Conservation (phyloP, 2,888 invertebrate species). For the Villa cingulata region DNA sequence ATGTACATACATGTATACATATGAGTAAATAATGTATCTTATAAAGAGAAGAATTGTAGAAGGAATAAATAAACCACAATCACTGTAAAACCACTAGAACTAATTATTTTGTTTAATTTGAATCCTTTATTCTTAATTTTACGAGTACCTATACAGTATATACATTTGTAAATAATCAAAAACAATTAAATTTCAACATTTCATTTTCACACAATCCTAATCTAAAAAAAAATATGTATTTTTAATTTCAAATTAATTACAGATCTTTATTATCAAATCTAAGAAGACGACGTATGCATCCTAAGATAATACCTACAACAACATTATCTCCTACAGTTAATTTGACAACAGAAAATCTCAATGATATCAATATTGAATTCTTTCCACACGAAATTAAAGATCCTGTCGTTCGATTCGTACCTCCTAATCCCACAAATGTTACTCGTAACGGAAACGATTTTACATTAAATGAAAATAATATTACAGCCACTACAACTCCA, state of each 20-base stretch:
- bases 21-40: too few species aligned
- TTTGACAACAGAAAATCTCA: background rate
- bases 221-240: too few species aligned
- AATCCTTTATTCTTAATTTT: too few species aligned
- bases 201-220: background rate
- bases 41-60: too few species aligned
- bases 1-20: too few species aligned
- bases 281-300: slow-evolving; percentile 4
- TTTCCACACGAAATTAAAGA: slow-evolving; percentile 1
- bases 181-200: background rate
- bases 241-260: background rate
- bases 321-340: background rate
- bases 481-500: background rate
- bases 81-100: too few species aligned
- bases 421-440: background rate
- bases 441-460: background rate
- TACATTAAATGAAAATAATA: background rate
- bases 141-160: too few species aligned
- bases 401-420: slow-evolving; percentile 1
- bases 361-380: background rate
- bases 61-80: too few species aligned
- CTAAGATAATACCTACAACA: background rate
- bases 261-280: background rate
- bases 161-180: too few species aligned
- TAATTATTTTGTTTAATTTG: too few species aligned